These are phyloP conservation scores for Microcebus ravelobensis DNA, from an alignment of 2,113 vertebrate species.

Conservation along the genomic window DNA sequence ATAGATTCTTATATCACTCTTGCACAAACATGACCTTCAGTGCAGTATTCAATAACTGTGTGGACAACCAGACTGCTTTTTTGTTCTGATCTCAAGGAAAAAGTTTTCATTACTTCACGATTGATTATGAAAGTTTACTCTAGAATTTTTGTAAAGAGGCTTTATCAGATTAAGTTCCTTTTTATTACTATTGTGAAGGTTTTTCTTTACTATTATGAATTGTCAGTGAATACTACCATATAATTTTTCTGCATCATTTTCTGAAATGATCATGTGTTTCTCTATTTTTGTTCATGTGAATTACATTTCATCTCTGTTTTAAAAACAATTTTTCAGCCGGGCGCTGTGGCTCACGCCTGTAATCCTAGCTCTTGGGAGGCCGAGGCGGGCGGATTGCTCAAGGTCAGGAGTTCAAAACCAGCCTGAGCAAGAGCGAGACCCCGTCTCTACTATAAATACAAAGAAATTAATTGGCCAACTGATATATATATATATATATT, in stretches of 20 bases:
- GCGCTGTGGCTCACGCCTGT: too few species aligned
- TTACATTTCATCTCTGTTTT: not conserved
- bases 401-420: too few species aligned
- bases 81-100: not conserved
- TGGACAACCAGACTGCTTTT: not conserved
- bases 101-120: not conserved
- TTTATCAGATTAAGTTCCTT: not conserved
- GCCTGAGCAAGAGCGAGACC: too few species aligned
- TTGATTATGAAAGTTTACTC: not conserved
- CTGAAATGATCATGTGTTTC: not conserved
- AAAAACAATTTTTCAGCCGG: constrained; percentile 32
- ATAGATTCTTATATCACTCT: not conserved
- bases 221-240: not conserved
- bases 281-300: not conserved
- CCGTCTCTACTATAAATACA: too few species aligned
- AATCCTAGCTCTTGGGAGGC: too few species aligned
- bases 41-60: not conserved
- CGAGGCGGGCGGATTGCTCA: too few species aligned
- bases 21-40: not conserved
- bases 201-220: not conserved
- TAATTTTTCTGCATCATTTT: not conserved
- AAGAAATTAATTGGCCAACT: too few species aligned
- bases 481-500: too few species aligned
- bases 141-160: not conserved
- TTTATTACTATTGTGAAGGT: not conserved